phyloP scores from a whole-genome alignment of 1,140 invertebrate species.

The Scylla paramamosain region DNA sequence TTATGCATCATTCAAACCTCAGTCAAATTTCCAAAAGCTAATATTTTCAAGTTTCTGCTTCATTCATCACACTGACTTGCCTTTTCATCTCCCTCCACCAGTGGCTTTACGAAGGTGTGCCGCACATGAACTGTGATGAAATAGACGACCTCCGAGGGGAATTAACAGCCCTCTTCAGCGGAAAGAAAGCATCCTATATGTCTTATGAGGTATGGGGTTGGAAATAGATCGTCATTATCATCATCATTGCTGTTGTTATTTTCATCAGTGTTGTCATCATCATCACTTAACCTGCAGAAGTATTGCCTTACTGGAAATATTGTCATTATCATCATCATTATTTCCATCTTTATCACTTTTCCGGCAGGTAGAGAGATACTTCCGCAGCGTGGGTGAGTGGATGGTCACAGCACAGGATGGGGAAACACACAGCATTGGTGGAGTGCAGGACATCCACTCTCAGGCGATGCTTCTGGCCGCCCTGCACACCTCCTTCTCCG shows the following conservation, averaged over 20 bases:
- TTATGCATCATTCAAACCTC: too few relatives aligned
- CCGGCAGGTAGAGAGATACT: slow-evolving; percentile 47
- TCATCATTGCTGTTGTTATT: not conserved
- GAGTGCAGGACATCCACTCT: not conserved
- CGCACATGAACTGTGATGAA: slow-evolving; percentile 60
- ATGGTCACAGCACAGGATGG: slow-evolving; percentile 41
- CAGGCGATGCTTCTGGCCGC: slow-evolving; percentile 16
- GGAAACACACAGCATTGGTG: slow-evolving; percentile 1
- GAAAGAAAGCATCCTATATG: slow-evolving; percentile 14
- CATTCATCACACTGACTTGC: too few relatives aligned
- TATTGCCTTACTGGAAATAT: too few relatives aligned
- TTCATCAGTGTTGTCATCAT: too few relatives aligned
- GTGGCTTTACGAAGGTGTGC: slow-evolving; percentile 60
- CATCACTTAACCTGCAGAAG: too few relatives aligned
- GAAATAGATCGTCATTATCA: too few relatives aligned
- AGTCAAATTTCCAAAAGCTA: too few relatives aligned
- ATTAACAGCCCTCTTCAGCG: slow-evolving; percentile 21
- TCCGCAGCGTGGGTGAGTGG: slow-evolving; percentile 42
- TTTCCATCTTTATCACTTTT: too few relatives aligned
- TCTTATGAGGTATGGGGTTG: slow-evolving; percentile 36
- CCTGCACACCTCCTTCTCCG: slow-evolving; percentile 18
- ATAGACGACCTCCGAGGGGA: slow-evolving; percentile 27
- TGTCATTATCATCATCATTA: too few relatives aligned
- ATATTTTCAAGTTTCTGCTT: too few relatives aligned
- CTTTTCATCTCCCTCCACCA: too few relatives aligned